A percentile compares a stretch with the other conserved stretches of the same genome.
Conservation (phyloP, 2,888 invertebrate species). For the Megamerina dolium region DNA sequence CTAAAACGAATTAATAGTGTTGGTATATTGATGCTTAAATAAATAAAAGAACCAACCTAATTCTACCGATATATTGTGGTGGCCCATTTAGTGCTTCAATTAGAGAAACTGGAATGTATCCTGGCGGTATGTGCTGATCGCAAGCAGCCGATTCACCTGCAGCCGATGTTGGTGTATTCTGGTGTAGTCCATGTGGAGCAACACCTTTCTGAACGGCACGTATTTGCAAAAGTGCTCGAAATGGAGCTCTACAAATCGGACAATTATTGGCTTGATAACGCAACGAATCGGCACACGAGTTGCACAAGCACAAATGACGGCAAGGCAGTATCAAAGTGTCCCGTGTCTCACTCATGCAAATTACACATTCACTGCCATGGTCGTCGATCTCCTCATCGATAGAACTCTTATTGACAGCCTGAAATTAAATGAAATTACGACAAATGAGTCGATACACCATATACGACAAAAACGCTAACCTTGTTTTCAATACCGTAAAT, state of each 20-base stretch:
- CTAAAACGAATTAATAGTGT: background rate
- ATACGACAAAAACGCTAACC: constrained; percentile 21
- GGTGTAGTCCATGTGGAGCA: constrained; percentile 35
- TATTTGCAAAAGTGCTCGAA: constrained; percentile 92
- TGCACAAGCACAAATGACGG: constrained; percentile 92
- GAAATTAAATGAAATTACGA: background rate
- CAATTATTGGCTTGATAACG: constrained; percentile 98
- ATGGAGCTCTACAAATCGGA: constrained; percentile 98
- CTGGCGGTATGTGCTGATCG: constrained; percentile 68
- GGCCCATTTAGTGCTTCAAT: constrained; percentile 96
- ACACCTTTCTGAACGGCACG: constrained; percentile 78
- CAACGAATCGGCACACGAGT: constrained; percentile 94
- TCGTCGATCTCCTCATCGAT: constrained; percentile 83
- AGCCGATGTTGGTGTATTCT: constrained; percentile 53
- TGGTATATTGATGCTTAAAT: too few relatives aligned
- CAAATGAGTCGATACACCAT: background rate
- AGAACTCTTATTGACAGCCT: constrained; percentile 60
- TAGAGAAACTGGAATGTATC: constrained; percentile 89
- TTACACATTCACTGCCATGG: constrained; percentile 96
- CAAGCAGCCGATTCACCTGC: constrained; percentile 52
- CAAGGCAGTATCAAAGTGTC: constrained; percentile 97
- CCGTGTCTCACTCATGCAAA: constrained; percentile 97
- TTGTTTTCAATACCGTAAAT: constrained; percentile 99
- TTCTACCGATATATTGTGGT: constrained; percentile 45
- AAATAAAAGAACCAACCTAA: too few relatives aligned